Evolutionary conservation across 2,797 vertebrate genomes (phyloP).

Genomic region (Hoplostethus atlanticus): DNA sequence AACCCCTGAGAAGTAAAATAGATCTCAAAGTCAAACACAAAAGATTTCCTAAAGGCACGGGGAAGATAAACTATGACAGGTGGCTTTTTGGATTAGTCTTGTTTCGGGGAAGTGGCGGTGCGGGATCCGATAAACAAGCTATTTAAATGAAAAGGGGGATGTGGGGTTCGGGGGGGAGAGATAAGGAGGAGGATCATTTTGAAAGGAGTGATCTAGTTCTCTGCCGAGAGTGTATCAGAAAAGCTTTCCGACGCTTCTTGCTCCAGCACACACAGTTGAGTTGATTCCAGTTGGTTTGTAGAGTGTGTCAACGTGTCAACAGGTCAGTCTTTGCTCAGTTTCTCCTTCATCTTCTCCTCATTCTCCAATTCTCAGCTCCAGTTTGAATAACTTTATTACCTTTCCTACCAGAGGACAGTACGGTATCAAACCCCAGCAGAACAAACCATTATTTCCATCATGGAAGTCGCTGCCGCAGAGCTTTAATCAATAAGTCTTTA

Average conservation of each 20-base stretch:
- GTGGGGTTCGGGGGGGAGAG: constrained; percentile 49
- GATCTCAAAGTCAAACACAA: constrained; percentile 79
- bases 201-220: constrained; percentile 74
- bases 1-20: constrained; percentile 70
- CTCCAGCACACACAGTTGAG: constrained; percentile 56
- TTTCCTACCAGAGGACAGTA: background rate
- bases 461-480: background rate
- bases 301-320: constrained; percentile 1
- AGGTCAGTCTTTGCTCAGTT: too few species aligned
- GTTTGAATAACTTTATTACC: background rate
- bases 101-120: constrained; percentile 59
- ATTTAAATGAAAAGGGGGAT: constrained; percentile 78
- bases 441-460: background rate
- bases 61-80: constrained; percentile 75
- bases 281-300: constrained; percentile 32
- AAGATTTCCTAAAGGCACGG: constrained; percentile 72
- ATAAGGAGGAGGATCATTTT: constrained; percentile 78
- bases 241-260: constrained; percentile 63
- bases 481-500: constrained; percentile 2
- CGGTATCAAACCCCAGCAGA: background rate
- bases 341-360: background rate
- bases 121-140: constrained; percentile 79
- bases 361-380: background rate
- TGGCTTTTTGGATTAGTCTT: constrained; percentile 81
- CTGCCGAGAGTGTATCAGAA: constrained; percentile 75